Base-by-base conservation (phyloP, 1,140 invertebrate species). In the Caenorhabditis remanei region DNA sequence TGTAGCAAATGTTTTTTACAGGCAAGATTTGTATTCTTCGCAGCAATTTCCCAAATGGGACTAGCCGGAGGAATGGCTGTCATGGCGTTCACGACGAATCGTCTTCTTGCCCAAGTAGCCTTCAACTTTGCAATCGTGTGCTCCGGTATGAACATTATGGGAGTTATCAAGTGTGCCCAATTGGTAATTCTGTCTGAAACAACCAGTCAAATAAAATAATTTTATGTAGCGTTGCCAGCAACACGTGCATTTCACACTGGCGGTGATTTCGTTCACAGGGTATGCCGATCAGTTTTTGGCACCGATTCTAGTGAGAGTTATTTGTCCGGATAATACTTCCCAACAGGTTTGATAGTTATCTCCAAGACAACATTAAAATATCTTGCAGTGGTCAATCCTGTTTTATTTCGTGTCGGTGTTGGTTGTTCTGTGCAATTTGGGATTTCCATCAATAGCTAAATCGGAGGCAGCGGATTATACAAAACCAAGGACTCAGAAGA, bases 81-180 rank as follows among this genome's bases (percentile, higher is more conserved):
- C 19, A 46, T 48, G 41, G 24, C 46, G 43, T 86, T 87, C n/a
- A 86, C 83, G 19, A 58, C n/a, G 16, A 32, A 85, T 61, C 61
- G 86, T 43, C n/a, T 85, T 13, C 50, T 87, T 21, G 85, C 86
- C 14, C 90, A 91, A 55, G 40, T 84, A 19, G 58, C 50, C 48
- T 90, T 88, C 61, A 92, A 90, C n/a, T 85, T 85, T 0, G 87
- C 90, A 16, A 90, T 89, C 19, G 85, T 88, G 16, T 92, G 91
- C 61, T 86, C 84, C 40, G 90, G 90, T 16, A 63, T 90, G 65
- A 90, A 92, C 79, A 83, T 89, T 56, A 87, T 90, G 19, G 90
- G 91, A 2, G 90, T 87, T 24, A 65, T 83, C 0, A 91, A 91
- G 85, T 87, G 87, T 48, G n/a, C n/a, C n/a, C n/a, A n/a, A n/a